Base-by-base conservation (phyloP, 35 echinoderm and acorn worm species). In the Hemicentrotus pulcherrimus region DNA sequence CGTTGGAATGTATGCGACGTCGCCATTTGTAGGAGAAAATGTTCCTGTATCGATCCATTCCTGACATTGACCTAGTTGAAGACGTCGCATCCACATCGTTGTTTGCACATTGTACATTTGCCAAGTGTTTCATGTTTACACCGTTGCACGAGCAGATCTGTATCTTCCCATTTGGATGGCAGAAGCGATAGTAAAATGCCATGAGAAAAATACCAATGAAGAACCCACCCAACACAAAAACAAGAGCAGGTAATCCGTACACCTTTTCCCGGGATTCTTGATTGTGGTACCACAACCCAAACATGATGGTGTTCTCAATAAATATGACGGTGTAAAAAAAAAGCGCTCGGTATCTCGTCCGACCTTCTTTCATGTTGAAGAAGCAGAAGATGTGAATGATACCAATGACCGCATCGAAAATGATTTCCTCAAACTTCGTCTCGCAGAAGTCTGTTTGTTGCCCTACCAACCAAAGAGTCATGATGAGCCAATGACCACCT, bases 281-380 rank as follows among this genome's bases (percentile, higher is more conserved):
- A 16, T 96, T 28, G 86, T 85, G 65, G 60, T 99, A 99, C 98
- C 98, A 99, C 61, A 99, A 47, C 0, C 88, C 95, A 96, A 99
- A 96, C 94, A 99, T 95, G 18, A 97, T 47, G 13, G 97, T 96
- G 89, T 99, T 99, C 91, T 98, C 98, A 7, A 99, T 41, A 35
- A 99, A 97, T 18, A 96, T 94, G 13, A 99, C 46, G 4, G 50
- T n/a, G 61, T 99, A 99, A 78, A 97, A 99, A 31, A 95, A 32
- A 6, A 93, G 2, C 0, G 96, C 96, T 32, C 97, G 31, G 71
- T 96, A 99, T 32, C 97, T 86, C 6, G 98, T 97, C 15, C 86
- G 86, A 15, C 98, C 98, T 47, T 97, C 98, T 86, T 99, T 99
- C 96, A 99, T 96, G 88, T 99, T 99, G 87, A 99, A 99, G 94